phyloP scores from a whole-genome alignment of 2,888 invertebrate species.

The Argyra leucocephala region DNA sequence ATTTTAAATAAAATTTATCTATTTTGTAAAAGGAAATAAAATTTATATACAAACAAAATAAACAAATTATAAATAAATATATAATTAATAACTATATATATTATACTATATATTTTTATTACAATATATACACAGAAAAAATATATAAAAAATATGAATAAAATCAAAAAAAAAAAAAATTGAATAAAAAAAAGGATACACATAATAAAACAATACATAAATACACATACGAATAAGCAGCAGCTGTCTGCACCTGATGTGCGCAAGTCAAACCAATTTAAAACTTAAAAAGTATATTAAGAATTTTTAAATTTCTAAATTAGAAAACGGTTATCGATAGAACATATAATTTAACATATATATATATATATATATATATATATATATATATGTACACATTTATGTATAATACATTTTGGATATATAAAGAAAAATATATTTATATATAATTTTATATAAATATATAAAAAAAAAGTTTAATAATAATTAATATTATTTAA shows the following conservation, averaged over 20 bases:
- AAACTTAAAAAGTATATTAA: background rate
- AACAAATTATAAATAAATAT: background rate
- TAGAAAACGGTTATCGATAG: background rate
- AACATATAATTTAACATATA: background rate
- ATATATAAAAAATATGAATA: background rate
- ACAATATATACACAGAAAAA: constrained; percentile 30
- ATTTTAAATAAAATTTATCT: background rate
- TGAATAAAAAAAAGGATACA: background rate
- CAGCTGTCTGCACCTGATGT: constrained; percentile 6
- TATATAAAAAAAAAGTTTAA: background rate
- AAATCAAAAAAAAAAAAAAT: background rate
- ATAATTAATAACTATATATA: too few species aligned
- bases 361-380: background rate
- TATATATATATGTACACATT: background rate
- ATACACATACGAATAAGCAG: constrained; percentile 6
- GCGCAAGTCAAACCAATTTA: background rate
- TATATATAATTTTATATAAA: too few species aligned
- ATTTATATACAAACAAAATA: background rate
- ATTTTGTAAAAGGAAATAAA: constrained; percentile 15
- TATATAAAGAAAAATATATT: too few species aligned
- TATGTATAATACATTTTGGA: too few species aligned
- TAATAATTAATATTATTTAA: background rate
- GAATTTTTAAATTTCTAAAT: background rate
- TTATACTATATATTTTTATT: too few species aligned
- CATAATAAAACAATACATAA: background rate